phyloP scores from a whole-genome alignment of 2,797 vertebrate species.

The Crenichthys baileyi region DNA sequence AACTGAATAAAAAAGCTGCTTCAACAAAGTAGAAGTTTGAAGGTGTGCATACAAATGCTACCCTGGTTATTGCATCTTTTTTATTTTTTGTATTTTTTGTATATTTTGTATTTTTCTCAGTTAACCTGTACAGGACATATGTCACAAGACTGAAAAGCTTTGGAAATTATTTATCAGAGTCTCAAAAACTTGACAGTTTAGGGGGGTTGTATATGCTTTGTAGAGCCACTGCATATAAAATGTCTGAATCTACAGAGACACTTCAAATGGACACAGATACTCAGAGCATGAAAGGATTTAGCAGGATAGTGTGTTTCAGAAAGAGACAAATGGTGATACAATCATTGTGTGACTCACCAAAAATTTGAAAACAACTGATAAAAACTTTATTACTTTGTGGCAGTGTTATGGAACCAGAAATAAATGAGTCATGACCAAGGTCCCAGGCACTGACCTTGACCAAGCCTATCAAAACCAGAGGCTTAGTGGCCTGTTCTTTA shows the following conservation, averaged over 20 bases:
- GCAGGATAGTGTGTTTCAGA: background rate
- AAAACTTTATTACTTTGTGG: background rate
- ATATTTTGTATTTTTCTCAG: too few relatives aligned
- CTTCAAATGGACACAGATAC: background rate
- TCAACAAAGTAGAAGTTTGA: background rate
- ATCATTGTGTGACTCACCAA: background rate
- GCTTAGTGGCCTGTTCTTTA: background rate
- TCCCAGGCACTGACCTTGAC: background rate
- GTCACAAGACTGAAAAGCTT: background rate
- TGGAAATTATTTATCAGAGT: background rate
- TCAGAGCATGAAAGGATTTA: too few relatives aligned
- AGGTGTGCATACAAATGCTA: background rate
- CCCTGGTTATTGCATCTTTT: background rate
- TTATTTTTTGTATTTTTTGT: background rate
- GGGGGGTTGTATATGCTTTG: background rate
- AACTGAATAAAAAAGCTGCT: background rate
- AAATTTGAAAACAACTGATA: background rate
- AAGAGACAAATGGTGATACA: background rate
- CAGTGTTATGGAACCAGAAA: background rate
- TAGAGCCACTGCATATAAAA: background rate
- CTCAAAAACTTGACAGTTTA: background rate
- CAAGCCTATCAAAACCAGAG: background rate
- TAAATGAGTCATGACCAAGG: background rate
- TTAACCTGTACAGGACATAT: background rate
- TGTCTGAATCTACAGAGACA: background rate